A percentile compares a stretch with the other conserved stretches of the same genome.
These are phyloP conservation scores for Elysia crispata DNA, from an alignment of 2,888 invertebrate genomes.

Conservation along the genomic window DNA sequence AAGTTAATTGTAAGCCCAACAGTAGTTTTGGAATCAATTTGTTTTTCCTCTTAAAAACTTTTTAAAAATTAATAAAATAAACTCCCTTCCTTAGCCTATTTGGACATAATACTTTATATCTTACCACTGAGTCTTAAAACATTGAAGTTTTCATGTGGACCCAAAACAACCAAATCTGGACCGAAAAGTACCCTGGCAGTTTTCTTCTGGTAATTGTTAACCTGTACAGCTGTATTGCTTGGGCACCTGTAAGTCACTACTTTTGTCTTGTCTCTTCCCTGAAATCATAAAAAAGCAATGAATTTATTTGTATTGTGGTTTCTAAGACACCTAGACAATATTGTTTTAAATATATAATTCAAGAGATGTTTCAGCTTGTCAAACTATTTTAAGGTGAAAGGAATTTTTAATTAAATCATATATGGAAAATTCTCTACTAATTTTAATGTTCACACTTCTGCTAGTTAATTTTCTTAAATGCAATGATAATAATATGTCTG, in stretches of 20 bases:
- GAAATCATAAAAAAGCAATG: conserved; percentile 21
- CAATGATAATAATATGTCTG: too few relatives aligned
- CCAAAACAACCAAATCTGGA: conserved; percentile 73
- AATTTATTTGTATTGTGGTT: not conserved
- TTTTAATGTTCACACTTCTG: not conserved
- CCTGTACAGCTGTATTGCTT: conserved; percentile 74
- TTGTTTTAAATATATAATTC: too few relatives aligned
- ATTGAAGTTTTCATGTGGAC: conserved; percentile 74
- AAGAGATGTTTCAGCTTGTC: too few relatives aligned
- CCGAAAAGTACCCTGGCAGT: conserved; percentile 73
- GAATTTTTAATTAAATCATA: too few relatives aligned
- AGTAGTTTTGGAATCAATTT: too few relatives aligned
- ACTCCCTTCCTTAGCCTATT: too few relatives aligned
- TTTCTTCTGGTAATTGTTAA: conserved; percentile 72
- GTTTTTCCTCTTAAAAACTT: not conserved
- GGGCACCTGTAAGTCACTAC: conserved; percentile 72
- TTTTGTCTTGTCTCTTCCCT: conserved; percentile 69
- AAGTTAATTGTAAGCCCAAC: not conserved
- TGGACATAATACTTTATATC: conserved; percentile 24
- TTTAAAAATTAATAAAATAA: not conserved
- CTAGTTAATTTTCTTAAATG: too few relatives aligned
- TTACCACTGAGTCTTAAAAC: conserved; percentile 73
- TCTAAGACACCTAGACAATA: too few relatives aligned
- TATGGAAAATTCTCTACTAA: not conserved
- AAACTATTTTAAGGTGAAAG: too few relatives aligned